These are phyloP conservation scores for Ladona fulva DNA, from an alignment of 1,140 invertebrate species.

Conservation along the genomic window DNA sequence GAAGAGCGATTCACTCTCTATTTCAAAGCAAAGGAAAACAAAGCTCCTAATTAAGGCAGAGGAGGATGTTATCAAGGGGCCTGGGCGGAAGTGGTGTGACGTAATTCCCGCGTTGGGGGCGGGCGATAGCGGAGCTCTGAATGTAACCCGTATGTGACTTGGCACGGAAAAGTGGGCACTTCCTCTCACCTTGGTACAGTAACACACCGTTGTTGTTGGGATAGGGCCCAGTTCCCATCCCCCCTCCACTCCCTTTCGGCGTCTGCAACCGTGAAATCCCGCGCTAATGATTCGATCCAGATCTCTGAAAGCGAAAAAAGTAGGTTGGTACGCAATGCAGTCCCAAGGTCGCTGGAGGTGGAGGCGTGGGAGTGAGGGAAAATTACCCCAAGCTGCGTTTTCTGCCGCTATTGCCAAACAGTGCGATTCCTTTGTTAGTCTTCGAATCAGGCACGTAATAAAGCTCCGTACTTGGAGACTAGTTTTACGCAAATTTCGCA, in stretches of 20 bases:
- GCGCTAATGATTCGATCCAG: slow-evolving; percentile 1
- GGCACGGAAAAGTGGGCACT: background rate
- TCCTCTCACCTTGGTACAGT: background rate
- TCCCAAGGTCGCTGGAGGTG: background rate
- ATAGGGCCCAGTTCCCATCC: background rate
- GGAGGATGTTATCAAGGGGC: too few species aligned
- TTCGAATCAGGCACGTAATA: too few species aligned
- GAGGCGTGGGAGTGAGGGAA: slow-evolving; percentile 1
- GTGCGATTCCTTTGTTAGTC: too few species aligned
- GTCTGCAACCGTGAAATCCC: background rate
- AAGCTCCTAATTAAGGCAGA: too few species aligned
- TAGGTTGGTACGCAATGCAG: background rate
- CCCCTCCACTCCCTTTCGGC: background rate
- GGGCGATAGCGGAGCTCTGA: background rate
- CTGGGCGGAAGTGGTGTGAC: background rate
- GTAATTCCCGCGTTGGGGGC: background rate
- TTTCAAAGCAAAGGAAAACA: too few species aligned
- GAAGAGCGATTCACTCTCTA: too few species aligned
- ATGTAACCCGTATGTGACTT: background rate
- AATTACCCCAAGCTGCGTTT: too few species aligned
- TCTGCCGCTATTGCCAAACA: too few species aligned
- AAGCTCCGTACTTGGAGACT: too few species aligned
- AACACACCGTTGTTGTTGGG: background rate
- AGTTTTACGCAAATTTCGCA: too few species aligned
- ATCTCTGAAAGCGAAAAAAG: background rate